Evolutionary conservation across 2,797 vertebrate species (phyloP).

Genomic region (Enteromius mattozi): DNA sequence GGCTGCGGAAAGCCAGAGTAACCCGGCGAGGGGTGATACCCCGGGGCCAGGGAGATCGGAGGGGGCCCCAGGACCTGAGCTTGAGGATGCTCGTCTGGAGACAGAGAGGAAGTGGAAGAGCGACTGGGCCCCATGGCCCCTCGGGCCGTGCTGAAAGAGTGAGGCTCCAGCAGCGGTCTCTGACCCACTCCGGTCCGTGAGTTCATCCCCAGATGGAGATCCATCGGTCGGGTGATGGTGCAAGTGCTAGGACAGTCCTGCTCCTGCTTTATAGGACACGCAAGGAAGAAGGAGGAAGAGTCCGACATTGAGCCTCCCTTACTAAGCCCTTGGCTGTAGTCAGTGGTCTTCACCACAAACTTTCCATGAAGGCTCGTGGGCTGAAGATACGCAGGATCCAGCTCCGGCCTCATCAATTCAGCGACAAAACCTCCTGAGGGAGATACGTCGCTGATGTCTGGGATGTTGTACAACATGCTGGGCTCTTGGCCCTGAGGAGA

Average conservation of each 20-base stretch:
- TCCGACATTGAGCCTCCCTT: constrained; percentile 76
- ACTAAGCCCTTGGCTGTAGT: constrained; percentile 83
- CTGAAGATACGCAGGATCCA: constrained; percentile 94
- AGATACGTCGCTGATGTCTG: constrained; percentile 92
- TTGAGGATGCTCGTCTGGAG: constrained; percentile 83
- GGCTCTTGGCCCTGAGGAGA: constrained; percentile 76
- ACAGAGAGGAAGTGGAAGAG: constrained; percentile 85
- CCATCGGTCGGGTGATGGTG: constrained; percentile 77
- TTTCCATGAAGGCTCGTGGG: constrained; percentile 89
- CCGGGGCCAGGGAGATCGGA: constrained; percentile 81
- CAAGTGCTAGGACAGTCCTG: constrained; percentile 84
- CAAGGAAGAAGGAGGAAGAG: constrained; percentile 74
- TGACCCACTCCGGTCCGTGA: constrained; percentile 77
- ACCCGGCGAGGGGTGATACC: constrained; percentile 83
- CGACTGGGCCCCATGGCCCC: constrained; percentile 74
- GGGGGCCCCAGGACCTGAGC: constrained; percentile 76
- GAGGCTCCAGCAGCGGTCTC: constrained; percentile 77
- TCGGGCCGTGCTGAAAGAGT: constrained; percentile 81
- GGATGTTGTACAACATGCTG: constrained; percentile 83
- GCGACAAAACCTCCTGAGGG: constrained; percentile 96
- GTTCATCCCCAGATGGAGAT: constrained; percentile 76
- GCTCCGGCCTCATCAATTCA: constrained; percentile 92
- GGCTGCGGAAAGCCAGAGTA: constrained; percentile 82
- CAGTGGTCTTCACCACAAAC: constrained; percentile 92
- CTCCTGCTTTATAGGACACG: constrained; percentile 93